Percentiles rank a stretch among this genome's conserved stretches.
phyloP scores from a whole-genome alignment of 2,888 invertebrate genomes.

The Polietes domitor region DNA sequence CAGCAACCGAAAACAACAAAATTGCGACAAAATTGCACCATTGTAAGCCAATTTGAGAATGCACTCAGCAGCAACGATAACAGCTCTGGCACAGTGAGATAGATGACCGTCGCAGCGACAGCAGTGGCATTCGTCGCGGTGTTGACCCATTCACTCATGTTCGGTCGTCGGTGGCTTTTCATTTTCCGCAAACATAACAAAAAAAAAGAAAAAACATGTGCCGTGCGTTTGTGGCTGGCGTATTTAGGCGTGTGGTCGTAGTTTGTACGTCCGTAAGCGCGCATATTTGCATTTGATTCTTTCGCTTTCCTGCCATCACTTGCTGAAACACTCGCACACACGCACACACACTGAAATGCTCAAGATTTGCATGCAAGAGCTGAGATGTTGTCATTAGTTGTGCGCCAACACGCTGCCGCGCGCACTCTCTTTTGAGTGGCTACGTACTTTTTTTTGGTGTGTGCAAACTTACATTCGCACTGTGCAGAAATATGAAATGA shows the following conservation, averaged over 20 bases:
- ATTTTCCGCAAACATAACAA: constrained; percentile 52
- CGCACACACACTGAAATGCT: constrained; percentile 13
- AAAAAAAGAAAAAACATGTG: constrained; percentile 35
- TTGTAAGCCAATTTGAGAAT: constrained; percentile 17
- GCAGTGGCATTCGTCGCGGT: not conserved
- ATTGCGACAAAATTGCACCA: constrained; percentile 2
- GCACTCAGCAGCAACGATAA: not conserved
- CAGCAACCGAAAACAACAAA: not conserved
- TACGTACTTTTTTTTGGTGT: not conserved
- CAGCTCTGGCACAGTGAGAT: not conserved
- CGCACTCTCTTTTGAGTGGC: not conserved
- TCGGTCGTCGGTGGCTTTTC: constrained; percentile 36
- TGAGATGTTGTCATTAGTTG: constrained; percentile 33
- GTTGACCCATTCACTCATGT: constrained; percentile 60
- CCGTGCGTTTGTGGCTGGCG: not conserved
- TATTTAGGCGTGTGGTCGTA: not conserved
- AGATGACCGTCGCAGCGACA: not conserved
- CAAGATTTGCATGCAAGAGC: constrained; percentile 25
- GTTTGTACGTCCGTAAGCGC: too few species aligned
- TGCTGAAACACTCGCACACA: constrained; percentile 16
- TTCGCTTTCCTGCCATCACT: not conserved
- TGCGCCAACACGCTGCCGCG: not conserved
- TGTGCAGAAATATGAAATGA: not conserved
- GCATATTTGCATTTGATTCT: not conserved
- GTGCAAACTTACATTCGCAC: not conserved